These are phyloP conservation scores for Xyliphius kryptos DNA, from an alignment of 2,113 vertebrate species.

Conservation along the genomic window DNA sequence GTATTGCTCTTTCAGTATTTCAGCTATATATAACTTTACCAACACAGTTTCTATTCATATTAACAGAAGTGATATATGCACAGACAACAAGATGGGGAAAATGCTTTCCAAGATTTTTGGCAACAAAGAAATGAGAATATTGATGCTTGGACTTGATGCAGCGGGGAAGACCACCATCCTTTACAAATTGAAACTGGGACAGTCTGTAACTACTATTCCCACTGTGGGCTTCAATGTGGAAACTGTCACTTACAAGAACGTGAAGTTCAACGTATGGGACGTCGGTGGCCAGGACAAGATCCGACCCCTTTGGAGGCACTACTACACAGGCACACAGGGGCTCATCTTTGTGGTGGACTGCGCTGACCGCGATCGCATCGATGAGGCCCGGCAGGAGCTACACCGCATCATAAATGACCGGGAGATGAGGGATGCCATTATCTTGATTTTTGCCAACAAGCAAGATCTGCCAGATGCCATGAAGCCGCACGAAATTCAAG, in stretches of 20 bases:
- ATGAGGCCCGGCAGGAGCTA: constrained; percentile 94
- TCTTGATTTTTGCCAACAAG: constrained; percentile 98
- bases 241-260: no score
- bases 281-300: no score
- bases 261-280: no score
- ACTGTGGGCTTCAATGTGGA: no score
- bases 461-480: constrained; percentile 96
- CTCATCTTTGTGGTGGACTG: constrained; percentile 98
- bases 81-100: constrained; percentile 86
- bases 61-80: constrained; percentile 55
- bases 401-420: constrained; percentile 97
- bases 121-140: constrained; percentile 99
- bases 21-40: background rate
- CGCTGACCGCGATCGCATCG: constrained; percentile 92
- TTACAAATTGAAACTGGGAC: constrained; percentile 98
- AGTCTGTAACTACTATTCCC: constrained; percentile 97
- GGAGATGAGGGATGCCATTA: constrained; percentile 98
- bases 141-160: constrained; percentile 98
- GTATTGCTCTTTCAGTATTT: no score
- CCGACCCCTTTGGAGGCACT: no score
- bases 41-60: background rate
- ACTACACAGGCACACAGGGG: constrained; percentile 97
- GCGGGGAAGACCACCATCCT: no score
- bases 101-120: constrained; percentile 97
- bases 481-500: no score